Evolutionary conservation across 2,113 vertebrate species (phyloP), one percentile per base, ranked within the genome.

Genomic region (Galbula dea): DNA sequence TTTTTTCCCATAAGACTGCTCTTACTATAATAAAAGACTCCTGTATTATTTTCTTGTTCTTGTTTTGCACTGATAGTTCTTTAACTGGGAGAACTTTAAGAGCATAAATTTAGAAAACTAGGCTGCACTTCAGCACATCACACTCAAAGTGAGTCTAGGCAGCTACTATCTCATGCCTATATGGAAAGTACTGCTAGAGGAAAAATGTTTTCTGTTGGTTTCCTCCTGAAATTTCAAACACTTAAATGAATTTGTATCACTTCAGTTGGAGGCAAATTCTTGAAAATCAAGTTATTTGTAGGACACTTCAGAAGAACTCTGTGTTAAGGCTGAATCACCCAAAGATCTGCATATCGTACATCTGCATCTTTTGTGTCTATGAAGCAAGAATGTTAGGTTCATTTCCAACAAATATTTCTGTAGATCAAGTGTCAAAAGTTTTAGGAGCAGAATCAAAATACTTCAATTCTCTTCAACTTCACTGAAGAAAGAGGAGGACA

Each of bases 261-360:
- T 86, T 68, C 4, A 75, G 24, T 48, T 67, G 37, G 4, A 62
- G 18, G 7, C 0, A 77, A 69, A 54, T 54, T 69, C 16, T 39
- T 81, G n/a, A 68, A 86, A 45, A 59, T 8, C 8, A 62, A 49
- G 22, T 61, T 67, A 67, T 6, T 36, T 51, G 18, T 29, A 81
- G 6, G 7, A 62, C 29, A 32, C 9, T 83, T 84, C 36, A 52
- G 48, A 93, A 77, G 30, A 85, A 36, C 17, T 5, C 23, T 23
- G 2, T 59, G 10, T 54, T 80, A 39, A 67, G 16, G 21, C 27
- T 76, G 18, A 18, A 36, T 68, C 83, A 69, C 6, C 39, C 16
- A 43, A 61, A 73, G 27, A 27, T 18, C 16, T 71, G 20, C 0
- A 0, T 27, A 23, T 62, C 67, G 61, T 24, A 49, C 0, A 3